Base-by-base conservation (phyloP, 2,797 vertebrate genomes). In the Poeciliopsis gracilis region DNA sequence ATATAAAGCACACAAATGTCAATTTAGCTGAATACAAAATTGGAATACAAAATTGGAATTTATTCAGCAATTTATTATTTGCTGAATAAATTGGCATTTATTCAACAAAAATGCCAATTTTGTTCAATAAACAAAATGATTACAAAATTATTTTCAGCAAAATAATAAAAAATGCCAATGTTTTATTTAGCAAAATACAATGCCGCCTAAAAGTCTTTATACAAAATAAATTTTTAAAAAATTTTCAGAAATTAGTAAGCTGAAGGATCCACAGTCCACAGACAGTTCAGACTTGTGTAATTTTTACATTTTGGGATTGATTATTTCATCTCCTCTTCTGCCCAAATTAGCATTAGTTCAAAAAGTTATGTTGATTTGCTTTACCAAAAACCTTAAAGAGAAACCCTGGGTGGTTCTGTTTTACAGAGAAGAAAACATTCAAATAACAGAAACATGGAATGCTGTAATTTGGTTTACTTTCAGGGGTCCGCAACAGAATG, bases 321-420 rank as follows among this genome's bases (percentile, higher is more conserved):
- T 88, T 81, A 81, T 86, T 87, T 80, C 74, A 80, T 79, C 69
- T 47, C 16, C 74, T 83, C 81, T 70, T 61, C 59, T 45, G 79
- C 80, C 61, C 57, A 84, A 93, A 88, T 84, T 81, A 88, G 80
- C 61, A 73, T 43, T 77, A 91, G 91, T 92, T 93, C 88, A 89
- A 83, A 87, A 78, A 84, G 77, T 88, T 92, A 85, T 77, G 74
- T 82, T 76, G 46, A 82, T 76, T 85, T 49, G 41, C 78, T 85
- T 76, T 79, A 76, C 57, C 33, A 2, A 70, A 45, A 5, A 73
- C 80, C 83, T 72, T 4, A 16, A 10, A 57, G 76, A 87, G 33
- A 67, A 77, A 82, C 75, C 47, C 75, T 81, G 82, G 82, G 86
- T 87, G 85, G 87, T 0, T 70, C 15, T n/a, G 5, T 72, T 57